A percentile compares a stretch with the other conserved stretches of the same genome.
phyloP scores from a whole-genome alignment of 1,140 invertebrate species.

The Hormaphis cornu region DNA sequence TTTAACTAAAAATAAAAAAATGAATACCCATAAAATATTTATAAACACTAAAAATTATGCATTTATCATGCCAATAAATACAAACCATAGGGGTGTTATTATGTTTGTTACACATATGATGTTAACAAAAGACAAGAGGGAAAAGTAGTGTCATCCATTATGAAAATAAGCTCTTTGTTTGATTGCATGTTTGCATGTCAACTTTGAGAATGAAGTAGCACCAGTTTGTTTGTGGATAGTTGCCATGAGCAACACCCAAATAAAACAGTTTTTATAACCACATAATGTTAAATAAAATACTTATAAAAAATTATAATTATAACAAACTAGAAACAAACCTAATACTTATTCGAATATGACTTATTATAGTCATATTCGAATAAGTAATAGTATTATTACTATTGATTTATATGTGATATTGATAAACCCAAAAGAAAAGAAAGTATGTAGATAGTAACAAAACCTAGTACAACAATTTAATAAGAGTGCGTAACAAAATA shows the following conservation, averaged over 20 bases:
- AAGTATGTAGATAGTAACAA: too few relatives aligned
- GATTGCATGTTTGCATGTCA: slow-evolving; percentile 32
- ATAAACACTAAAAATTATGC: background rate
- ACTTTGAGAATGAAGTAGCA: slow-evolving; percentile 16
- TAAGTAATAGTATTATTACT: too few relatives aligned
- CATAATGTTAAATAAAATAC: slow-evolving; percentile 18
- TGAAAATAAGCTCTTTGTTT: slow-evolving; percentile 32
- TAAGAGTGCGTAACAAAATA: too few relatives aligned
- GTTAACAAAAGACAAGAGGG: slow-evolving; percentile 23
- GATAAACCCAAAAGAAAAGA: too few relatives aligned
- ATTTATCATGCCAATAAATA: slow-evolving; percentile 19
- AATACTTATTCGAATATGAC: background rate
- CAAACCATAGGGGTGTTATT: slow-evolving; percentile 15
- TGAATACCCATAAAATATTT: background rate
- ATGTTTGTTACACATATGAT: slow-evolving; percentile 3
- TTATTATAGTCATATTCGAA: too few relatives aligned
- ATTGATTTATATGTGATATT: too few relatives aligned
- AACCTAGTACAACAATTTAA: too few relatives aligned
- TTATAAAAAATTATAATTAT: slow-evolving; percentile 14
- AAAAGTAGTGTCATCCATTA: slow-evolving; percentile 29
- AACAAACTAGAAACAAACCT: background rate
- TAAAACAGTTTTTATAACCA: slow-evolving; percentile 20
- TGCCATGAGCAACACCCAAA: slow-evolving; percentile 13
- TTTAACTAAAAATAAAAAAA: too few relatives aligned
- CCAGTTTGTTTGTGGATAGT: slow-evolving; percentile 17